phyloP scores from a whole-genome alignment of 2,888 invertebrate genomes.

The Drosophila neonasuta region DNA sequence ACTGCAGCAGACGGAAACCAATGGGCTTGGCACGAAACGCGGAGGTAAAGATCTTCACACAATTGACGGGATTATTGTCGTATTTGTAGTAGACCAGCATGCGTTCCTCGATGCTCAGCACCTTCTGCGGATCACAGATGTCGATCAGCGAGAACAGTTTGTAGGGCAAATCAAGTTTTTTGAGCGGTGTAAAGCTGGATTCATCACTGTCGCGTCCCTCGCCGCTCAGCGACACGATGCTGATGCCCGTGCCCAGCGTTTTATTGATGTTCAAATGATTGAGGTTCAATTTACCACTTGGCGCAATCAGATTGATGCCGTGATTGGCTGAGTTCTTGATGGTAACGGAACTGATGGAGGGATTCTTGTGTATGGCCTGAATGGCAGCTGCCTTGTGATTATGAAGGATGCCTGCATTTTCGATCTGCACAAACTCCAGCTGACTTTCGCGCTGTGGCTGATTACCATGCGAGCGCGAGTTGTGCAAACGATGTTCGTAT shows the following conservation, averaged over 20 bases:
- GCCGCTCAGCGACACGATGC: constrained; percentile 94
- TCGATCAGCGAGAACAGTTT: constrained; percentile 96
- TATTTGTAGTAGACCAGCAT: constrained; percentile 97
- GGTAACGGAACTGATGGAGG: constrained; percentile 90
- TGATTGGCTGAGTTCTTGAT: constrained; percentile 93
- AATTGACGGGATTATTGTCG: constrained; percentile 97
- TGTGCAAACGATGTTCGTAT: constrained; percentile 91
- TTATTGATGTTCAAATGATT: constrained; percentile 89
- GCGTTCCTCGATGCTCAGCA: constrained; percentile 93
- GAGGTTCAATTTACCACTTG: constrained; percentile 90
- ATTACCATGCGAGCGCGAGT: constrained; percentile 89
- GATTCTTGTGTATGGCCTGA: constrained; percentile 94
- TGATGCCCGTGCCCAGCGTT: constrained; percentile 94
- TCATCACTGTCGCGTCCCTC: constrained; percentile 94
- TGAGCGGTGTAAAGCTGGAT: constrained; percentile 94
- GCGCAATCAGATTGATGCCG: constrained; percentile 95
- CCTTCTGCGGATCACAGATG: constrained; percentile 97
- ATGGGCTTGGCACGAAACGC: constrained; percentile 92
- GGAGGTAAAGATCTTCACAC: constrained; percentile 97
- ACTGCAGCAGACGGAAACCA: constrained; percentile 94
- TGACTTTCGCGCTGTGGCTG: constrained; percentile 88
- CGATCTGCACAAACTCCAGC: constrained; percentile 90
- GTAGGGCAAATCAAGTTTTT: constrained; percentile 92
- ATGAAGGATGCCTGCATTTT: constrained; percentile 97
- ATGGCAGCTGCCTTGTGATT: constrained; percentile 97